Evolutionary conservation across 2,888 invertebrate species (phyloP).

Genomic region (Parthenolecanium corni): DNA sequence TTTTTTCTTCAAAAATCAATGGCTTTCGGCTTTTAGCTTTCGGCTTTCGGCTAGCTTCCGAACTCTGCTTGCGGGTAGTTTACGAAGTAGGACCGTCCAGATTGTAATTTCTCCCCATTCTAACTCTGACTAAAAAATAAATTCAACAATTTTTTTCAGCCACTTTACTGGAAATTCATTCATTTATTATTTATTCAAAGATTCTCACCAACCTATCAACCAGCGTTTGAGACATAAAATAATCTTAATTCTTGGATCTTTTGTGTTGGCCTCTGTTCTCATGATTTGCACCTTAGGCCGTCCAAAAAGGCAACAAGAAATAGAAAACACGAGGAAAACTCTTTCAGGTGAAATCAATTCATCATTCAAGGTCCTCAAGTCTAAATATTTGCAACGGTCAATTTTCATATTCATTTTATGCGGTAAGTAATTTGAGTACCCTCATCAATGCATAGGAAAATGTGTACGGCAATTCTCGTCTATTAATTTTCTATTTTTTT

Average conservation of each 20-base stretch:
- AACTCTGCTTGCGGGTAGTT: too few relatives aligned
- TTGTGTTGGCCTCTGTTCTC: conserved; percentile 9
- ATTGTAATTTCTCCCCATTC: too few relatives aligned
- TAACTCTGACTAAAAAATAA: too few relatives aligned
- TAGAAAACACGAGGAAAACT: background rate
- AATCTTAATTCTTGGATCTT: background rate
- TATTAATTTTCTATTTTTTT: too few relatives aligned
- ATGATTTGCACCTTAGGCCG: conserved; percentile 6
- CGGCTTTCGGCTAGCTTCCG: too few relatives aligned
- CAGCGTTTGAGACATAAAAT: conserved; percentile 1
- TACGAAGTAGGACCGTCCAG: too few relatives aligned
- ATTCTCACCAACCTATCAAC: conserved; percentile 2
- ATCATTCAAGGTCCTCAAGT: background rate
- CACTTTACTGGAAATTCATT: conserved; percentile 21
- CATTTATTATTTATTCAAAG: conserved; percentile 16
- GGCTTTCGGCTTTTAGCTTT: too few relatives aligned
- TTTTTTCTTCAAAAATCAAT: too few relatives aligned
- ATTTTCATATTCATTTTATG: background rate
- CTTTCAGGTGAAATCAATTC: background rate
- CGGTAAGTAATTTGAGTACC: background rate
- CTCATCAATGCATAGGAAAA: background rate
- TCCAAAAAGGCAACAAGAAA: background rate
- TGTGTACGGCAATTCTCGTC: too few relatives aligned
- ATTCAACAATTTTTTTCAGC: conserved; percentile 19
- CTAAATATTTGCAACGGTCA: background rate